These are phyloP conservation scores for Delphinapterus leucas DNA, from an alignment of 2,113 vertebrate genomes.

Conservation along the genomic window DNA sequence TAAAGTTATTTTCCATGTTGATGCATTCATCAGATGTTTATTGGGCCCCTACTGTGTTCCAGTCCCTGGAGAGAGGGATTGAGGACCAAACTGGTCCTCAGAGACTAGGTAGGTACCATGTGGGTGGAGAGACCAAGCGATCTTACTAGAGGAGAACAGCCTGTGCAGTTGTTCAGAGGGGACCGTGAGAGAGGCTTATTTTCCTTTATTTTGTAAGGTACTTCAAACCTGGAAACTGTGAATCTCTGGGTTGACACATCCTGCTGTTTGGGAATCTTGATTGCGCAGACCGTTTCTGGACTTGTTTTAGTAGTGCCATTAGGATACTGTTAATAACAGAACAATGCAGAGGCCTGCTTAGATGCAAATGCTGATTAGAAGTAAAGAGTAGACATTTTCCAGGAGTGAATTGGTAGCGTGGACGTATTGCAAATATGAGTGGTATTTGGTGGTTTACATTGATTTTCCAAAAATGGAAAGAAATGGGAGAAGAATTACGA, in stretches of 20 bases:
- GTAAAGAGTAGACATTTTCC: neutral
- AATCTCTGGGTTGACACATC: neutral
- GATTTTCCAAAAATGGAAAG: conserved; percentile 2
- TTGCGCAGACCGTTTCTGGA: neutral
- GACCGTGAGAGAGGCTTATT: neutral
- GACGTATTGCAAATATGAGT: neutral
- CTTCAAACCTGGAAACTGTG: neutral
- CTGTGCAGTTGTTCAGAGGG: neutral
- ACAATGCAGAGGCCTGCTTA: neutral
- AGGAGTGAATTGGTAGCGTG: neutral
- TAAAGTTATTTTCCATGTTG: neutral
- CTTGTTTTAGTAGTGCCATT: neutral
- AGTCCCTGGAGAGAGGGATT: neutral
- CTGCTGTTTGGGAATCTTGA: neutral
- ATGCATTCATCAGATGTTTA: neutral
- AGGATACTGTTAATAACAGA: neutral
- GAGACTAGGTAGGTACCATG: neutral
- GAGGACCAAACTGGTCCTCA: neutral
- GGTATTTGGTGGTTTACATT: neutral
- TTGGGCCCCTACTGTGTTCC: neutral
- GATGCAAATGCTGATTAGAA: neutral
- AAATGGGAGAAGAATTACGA: neutral
- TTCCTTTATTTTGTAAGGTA: neutral
- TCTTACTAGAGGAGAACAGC: neutral
- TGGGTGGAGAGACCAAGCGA: neutral